These are phyloP conservation scores for Griposia aprilina DNA, from an alignment of 2,888 invertebrate genomes.

Conservation along the genomic window DNA sequence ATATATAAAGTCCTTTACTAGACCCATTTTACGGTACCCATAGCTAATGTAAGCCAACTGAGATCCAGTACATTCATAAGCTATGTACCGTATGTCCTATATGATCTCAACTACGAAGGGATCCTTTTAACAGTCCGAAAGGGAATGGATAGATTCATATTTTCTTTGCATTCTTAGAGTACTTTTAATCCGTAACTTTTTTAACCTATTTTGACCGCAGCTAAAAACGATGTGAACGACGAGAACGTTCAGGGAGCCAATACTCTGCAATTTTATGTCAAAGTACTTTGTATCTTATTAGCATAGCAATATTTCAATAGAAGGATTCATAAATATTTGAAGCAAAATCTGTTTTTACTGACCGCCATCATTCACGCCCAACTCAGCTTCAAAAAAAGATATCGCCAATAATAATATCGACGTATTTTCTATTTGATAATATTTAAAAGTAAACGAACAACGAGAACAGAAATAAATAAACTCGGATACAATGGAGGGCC, in stretches of 20 bases:
- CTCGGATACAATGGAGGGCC: conserved; percentile 44
- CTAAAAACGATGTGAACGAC: no score
- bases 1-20: conserved; percentile 6
- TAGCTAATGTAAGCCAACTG: conserved; percentile 13
- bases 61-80: conserved; percentile 37
- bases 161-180: neutral
- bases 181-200: neutral
- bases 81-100: neutral
- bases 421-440: conserved; percentile 20
- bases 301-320: conserved; percentile 6
- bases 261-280: neutral
- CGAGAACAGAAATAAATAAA: conserved; percentile 48
- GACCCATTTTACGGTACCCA: conserved; percentile 13
- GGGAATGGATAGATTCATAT: neutral
- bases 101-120: conserved; percentile 1
- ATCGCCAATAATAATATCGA: conserved; percentile 26
- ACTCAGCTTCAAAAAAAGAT: conserved; percentile 25
- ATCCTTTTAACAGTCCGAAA: neutral
- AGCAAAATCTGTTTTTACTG: conserved; percentile 9
- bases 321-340: conserved; percentile 17
- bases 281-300: neutral
- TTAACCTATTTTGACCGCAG: neutral
- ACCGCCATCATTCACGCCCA: conserved; percentile 4
- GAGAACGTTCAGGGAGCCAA: neutral
- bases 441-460: conserved; percentile 43